Evolutionary conservation across 2,797 vertebrate species (phyloP), one percentile per base, ranked within the genome.

Genomic region (Xerus rutilus): DNA sequence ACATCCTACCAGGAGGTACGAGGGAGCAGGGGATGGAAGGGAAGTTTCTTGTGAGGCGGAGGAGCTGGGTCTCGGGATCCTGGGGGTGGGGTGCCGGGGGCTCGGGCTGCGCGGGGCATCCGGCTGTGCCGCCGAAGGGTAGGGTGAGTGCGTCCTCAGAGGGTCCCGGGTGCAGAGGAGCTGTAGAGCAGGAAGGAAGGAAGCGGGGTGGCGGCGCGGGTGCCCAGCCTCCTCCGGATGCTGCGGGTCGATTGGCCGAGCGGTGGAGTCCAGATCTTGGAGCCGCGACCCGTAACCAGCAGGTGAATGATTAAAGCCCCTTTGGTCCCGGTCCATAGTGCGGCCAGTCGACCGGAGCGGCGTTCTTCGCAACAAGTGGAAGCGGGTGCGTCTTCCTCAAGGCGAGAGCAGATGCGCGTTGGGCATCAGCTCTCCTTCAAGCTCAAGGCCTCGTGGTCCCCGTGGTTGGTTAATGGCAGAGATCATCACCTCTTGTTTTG

Each of bases 1-100:
- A 98, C 98, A 57, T 98, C 99, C 79, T 99, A 99, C 98, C 98
- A 98, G 95, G 99, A 99, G 99, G 99, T 99, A 98, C 28, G 83
- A 28, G 96, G 43, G 76, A 43, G 47, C 32, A 23, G 47, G 73
- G 73, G 65, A 45, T 7, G 59, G 76, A n/a, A 62, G 67, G 45
- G 17, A 25, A 86, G 89, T 77, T 47, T 21, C 49, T 69, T 1
- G 57, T 4, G 47, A 35, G 64, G 77, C 57, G 28, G 28, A 5
- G 39, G 83, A 93, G 47, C 28, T 8, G 59, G 30, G 59, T 45
- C 25, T 52, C 17, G n/a, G 54, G 28, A 78, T 67, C 62, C 59
- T 1, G 45, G 54, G 84, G 5, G 65, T 64, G 64, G 32, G 45
- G 25, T 6, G 28, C 18, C 2, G 25, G 67, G 32, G 47, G 54